Evolutionary conservation across 2,797 vertebrate genomes (phyloP).

Genomic region (Kryptopterus vitreolus): DNA sequence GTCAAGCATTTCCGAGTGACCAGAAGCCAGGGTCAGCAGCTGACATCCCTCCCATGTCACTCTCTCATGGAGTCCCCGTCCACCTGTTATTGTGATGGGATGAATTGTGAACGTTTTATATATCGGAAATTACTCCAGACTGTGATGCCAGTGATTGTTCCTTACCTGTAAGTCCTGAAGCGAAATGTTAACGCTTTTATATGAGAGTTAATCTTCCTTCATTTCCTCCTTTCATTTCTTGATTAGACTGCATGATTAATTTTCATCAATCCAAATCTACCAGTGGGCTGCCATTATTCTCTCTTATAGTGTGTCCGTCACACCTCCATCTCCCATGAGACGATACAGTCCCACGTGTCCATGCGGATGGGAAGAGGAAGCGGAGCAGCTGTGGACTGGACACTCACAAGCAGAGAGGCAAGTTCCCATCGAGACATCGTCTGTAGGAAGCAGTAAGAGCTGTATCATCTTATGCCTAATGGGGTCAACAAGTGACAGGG

Average conservation of each 20-base stretch:
- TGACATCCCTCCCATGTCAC: conserved; percentile 64
- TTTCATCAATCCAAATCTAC: background rate
- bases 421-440: conserved; percentile 63
- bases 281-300: background rate
- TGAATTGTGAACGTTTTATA: background rate
- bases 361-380: conserved; percentile 52
- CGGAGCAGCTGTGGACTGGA: conserved; percentile 75
- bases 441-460: conserved; percentile 47
- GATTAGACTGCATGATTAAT: background rate
- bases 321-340: conserved; percentile 8
- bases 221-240: background rate
- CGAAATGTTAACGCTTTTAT: background rate
- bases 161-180: background rate
- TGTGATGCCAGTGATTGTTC: background rate
- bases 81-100: conserved; percentile 32
- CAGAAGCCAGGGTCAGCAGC: conserved; percentile 74
- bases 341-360: conserved; percentile 22
- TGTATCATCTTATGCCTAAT: conserved; percentile 24
- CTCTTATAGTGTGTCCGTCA: conserved; percentile 4
- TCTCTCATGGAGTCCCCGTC: conserved; percentile 43
- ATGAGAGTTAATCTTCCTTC: background rate
- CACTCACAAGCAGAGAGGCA: conserved; percentile 52
- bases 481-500: background rate
- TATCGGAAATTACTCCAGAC: background rate
- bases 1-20: conserved; percentile 73